These are phyloP conservation scores for Drosophila paracracens DNA, from an alignment of 2,888 invertebrate species.

Conservation along the genomic window DNA sequence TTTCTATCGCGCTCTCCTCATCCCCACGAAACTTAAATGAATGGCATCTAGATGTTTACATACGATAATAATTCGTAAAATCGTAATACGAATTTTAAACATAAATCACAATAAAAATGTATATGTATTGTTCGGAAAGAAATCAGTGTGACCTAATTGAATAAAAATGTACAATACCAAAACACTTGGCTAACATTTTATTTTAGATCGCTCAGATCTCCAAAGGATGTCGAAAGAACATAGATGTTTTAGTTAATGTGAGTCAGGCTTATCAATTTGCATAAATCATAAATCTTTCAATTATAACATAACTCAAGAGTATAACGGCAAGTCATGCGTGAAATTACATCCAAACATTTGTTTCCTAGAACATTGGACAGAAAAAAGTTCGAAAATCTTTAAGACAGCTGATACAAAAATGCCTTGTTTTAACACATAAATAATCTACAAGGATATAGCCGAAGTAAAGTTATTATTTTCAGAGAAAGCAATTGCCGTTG, in stretches of 20 bases:
- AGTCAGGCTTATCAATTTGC: neutral
- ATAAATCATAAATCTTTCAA: no score
- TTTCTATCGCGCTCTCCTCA: neutral
- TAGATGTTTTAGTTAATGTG: neutral
- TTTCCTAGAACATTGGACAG: no score
- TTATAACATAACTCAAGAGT: no score
- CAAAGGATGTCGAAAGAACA: neutral
- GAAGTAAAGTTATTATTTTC: neutral
- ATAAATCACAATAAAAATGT: neutral
- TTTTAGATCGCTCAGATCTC: neutral
- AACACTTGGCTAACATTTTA: neutral
- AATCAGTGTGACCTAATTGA: conserved; percentile 38
- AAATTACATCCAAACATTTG: no score
- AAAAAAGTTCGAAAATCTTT: no score
- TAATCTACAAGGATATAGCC: neutral
- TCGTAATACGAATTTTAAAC: conserved; percentile 14
- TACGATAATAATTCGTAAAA: neutral
- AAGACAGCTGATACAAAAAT: no score
- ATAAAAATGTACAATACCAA: conserved; percentile 21
- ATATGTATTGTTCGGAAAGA: conserved; percentile 6
- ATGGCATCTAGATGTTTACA: conserved; percentile 7
- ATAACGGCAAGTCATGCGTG: no score
- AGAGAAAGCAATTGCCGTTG: no score
- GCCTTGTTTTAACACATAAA: no score
- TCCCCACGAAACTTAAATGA: neutral